phyloP scores from a whole-genome alignment of 1,140 invertebrate genomes.

The Bicyclus anynana region DNA sequence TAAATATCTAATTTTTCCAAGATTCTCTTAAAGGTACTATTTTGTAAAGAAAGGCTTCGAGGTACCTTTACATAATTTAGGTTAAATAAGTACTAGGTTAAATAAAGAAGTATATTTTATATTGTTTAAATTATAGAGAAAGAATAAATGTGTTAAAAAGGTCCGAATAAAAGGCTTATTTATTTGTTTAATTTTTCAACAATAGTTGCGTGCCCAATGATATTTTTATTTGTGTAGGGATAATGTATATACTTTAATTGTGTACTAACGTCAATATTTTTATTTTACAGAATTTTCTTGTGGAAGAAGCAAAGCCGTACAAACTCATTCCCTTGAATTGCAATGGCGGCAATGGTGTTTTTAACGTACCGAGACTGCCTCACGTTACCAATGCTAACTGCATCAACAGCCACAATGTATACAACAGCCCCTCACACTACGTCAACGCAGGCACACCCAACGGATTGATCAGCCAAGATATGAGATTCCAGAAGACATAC shows the following conservation, averaged over 20 bases:
- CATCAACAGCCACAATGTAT: background rate
- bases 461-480: constrained; percentile 7
- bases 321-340: constrained; percentile 15
- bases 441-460: constrained; percentile 4
- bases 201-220: too few relatives aligned
- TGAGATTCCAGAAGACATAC: constrained; percentile 9
- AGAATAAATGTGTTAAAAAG: too few relatives aligned
- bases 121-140: too few relatives aligned
- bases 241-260: background rate
- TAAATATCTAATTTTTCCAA: too few relatives aligned
- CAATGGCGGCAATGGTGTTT: constrained; percentile 7
- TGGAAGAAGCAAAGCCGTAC: constrained; percentile 19
- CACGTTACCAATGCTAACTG: background rate
- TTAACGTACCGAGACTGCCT: background rate
- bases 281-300: constrained; percentile 19
- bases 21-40: too few relatives aligned
- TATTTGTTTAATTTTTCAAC: too few relatives aligned
- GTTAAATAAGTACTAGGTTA: too few relatives aligned
- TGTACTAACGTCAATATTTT: constrained; percentile 8
- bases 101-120: too few relatives aligned
- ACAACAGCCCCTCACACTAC: constrained; percentile 18
- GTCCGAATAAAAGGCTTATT: too few relatives aligned
- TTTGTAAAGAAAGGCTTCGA: too few relatives aligned
- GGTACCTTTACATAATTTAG: too few relatives aligned
- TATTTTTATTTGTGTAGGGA: background rate